These are phyloP conservation scores for Gyrodactylus salaris DNA, from an alignment of 1,140 invertebrate genomes.

Conservation along the genomic window DNA sequence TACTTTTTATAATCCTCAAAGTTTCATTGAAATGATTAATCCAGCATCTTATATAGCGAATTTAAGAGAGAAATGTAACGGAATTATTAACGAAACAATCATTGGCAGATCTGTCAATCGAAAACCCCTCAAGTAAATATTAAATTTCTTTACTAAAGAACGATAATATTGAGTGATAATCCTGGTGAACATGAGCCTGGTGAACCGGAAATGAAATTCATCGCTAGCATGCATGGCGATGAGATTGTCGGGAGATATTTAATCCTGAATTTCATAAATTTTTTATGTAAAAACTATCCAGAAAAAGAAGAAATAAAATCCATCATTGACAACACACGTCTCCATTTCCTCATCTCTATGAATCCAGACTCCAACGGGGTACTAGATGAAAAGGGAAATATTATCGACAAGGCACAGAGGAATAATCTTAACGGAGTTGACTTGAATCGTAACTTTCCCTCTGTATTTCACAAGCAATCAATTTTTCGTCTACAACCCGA, in stretches of 20 bases:
- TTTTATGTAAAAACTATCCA: neutral
- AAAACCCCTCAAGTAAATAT: neutral
- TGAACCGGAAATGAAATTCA: neutral
- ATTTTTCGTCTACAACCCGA: neutral
- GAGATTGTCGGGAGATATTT: neutral
- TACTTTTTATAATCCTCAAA: neutral
- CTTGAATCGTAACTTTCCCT: slow-evolving; percentile 5
- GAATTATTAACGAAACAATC: neutral
- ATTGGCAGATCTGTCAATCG: neutral
- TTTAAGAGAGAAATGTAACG: neutral
- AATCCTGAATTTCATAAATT: neutral
- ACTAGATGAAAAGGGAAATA: neutral
- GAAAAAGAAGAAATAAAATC: neutral
- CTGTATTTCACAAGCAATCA: neutral
- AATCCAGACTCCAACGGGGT: neutral
- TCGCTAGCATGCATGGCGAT: neutral
- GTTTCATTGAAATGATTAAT: neutral
- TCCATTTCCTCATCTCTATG: neutral
- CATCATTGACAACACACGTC: neutral
- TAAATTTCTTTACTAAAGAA: too few relatives aligned
- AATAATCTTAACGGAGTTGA: neutral
- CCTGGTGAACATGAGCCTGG: neutral
- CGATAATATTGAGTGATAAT: neutral
- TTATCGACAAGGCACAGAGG: neutral
- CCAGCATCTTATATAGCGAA: neutral